These are phyloP conservation scores for Danaus plexippus DNA, from an alignment of 1,140 invertebrate species.

Conservation along the genomic window DNA sequence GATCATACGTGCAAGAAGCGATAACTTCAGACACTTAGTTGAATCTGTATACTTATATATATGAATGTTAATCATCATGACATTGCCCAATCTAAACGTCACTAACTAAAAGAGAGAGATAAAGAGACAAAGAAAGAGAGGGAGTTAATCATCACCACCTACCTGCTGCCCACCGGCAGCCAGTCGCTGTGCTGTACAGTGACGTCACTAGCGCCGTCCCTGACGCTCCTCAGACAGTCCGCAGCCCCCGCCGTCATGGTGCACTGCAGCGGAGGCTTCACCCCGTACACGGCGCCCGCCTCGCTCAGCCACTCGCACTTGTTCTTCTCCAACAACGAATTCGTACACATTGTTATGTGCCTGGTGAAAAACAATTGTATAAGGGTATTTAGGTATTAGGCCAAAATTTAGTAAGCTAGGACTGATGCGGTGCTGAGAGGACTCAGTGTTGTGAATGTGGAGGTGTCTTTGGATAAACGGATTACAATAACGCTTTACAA, in stretches of 20 bases:
- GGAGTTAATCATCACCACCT: neutral
- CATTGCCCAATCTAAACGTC: too few relatives aligned
- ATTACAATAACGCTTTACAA: too few relatives aligned
- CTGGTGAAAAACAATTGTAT: constrained; percentile 20
- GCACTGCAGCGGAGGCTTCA: constrained; percentile 82
- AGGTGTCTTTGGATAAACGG: too few relatives aligned
- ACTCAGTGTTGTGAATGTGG: too few relatives aligned
- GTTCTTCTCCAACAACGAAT: constrained; percentile 75
- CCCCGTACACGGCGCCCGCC: constrained; percentile 78
- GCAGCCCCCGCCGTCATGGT: constrained; percentile 64
- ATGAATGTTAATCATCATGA: too few relatives aligned
- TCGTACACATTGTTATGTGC: constrained; percentile 76
- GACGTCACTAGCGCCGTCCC: constrained; percentile 76
- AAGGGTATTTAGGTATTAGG: too few relatives aligned
- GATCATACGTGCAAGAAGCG: too few relatives aligned
- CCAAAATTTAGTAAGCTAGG: neutral
- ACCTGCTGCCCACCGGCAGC: constrained; percentile 70
- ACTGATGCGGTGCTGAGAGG: too few relatives aligned
- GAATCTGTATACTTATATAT: too few relatives aligned
- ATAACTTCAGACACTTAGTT: too few relatives aligned
- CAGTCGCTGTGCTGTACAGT: constrained; percentile 74
- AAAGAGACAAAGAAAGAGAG: too few relatives aligned
- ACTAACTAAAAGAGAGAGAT: too few relatives aligned
- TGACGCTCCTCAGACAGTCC: constrained; percentile 78
- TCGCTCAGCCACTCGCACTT: constrained; percentile 84